These are phyloP conservation scores for Carlito syrichta DNA, from an alignment of 2,113 vertebrate species.

Conservation along the genomic window DNA sequence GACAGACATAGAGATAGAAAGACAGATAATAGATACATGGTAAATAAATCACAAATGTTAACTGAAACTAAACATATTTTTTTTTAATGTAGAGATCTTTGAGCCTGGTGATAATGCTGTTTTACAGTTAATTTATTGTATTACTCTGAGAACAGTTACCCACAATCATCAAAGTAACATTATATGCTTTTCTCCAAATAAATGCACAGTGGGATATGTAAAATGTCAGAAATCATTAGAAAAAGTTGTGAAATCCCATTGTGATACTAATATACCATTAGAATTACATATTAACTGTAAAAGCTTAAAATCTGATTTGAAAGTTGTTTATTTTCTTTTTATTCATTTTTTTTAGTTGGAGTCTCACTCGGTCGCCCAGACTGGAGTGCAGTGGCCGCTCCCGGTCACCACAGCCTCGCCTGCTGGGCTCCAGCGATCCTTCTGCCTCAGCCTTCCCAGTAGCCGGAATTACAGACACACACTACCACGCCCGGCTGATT, in stretches of 20 bases:
- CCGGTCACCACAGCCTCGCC: too few relatives aligned
- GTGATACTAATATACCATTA: constrained; percentile 56
- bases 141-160: constrained; percentile 45
- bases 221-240: constrained; percentile 80
- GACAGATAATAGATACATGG: too few relatives aligned
- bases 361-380: too few relatives aligned
- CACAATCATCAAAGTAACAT: constrained; percentile 55
- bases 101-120: background rate
- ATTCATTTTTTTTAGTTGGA: too few relatives aligned
- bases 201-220: constrained; percentile 60
- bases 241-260: constrained; percentile 64
- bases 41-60: background rate
- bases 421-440: too few relatives aligned
- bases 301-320: constrained; percentile 64
- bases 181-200: constrained; percentile 67
- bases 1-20: too few relatives aligned
- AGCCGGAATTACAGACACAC: too few relatives aligned
- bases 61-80: background rate
- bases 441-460: too few relatives aligned
- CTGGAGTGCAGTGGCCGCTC: too few relatives aligned
- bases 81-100: background rate
- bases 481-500: too few relatives aligned
- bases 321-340: constrained; percentile 57
- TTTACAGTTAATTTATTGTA: constrained; percentile 18
- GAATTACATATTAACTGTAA: constrained; percentile 22